Base-by-base conservation (phyloP, 2,797 vertebrate genomes). In the Rhinichthys osculus region DNA sequence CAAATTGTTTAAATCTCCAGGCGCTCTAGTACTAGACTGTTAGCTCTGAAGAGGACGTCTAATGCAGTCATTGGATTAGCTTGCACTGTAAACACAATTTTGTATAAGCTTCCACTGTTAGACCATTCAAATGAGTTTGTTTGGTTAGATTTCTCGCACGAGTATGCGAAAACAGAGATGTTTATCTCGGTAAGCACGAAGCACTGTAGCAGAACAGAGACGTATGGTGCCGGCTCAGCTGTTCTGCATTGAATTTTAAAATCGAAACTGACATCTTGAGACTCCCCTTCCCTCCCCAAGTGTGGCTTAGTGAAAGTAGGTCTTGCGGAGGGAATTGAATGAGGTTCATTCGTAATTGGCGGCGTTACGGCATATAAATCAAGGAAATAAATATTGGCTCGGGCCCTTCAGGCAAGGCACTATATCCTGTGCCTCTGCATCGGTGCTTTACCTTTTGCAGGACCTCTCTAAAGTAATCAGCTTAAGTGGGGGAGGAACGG, bases 321-420 rank as follows among this genome's bases (percentile, higher is more conserved):
- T 82, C 90, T 89, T 90, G 84, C 87, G 78, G 87, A 91, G 89
- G 89, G 89, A 94, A 94, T 91, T 94, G 91, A 93, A 94, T 93
- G 90, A 92, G 91, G 89, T 86, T 91, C 47, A 90, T 92, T 90
- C 90, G 92, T 93, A 93, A 95, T 93, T 94, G 92, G 90, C 89
- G 89, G 85, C 79, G 92, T 91, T 92, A 91, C 85, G 86, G 92
- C 90, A 91, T 92, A 94, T 94, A 94, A 95, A 94, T 95, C 94
- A 94, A 90, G 93, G 93, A 94, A 95, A 94, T 94, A 92, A 94
- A 94, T 93, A 92, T 93, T 92, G 92, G 90, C 92, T 92, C 73
- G 82, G 88, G 72, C 85, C 90, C 93, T 92, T 90, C 76, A 82
- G 93, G 91, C 88, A 89, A 33, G 59, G 89, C 89, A 85, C 91